phyloP scores from a whole-genome alignment of 2,113 vertebrate species.

The Arvicanthis niloticus region DNA sequence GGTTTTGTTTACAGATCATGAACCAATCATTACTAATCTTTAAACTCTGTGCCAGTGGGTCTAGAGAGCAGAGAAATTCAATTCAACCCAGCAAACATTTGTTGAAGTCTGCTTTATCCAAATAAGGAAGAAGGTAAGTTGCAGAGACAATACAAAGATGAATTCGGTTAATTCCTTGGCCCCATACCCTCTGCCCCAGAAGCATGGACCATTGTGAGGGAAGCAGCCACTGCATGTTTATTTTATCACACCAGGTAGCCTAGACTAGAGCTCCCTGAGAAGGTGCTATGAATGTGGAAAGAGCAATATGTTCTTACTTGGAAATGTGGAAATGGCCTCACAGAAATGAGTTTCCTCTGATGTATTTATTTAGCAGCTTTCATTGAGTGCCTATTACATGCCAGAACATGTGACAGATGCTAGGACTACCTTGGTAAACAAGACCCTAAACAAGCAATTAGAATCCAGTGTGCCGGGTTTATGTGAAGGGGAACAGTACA shows the following conservation, averaged over 20 bases:
- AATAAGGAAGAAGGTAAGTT: slow-evolving; percentile 61
- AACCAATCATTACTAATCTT: slow-evolving; percentile 66
- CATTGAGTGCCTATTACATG: slow-evolving; percentile 6
- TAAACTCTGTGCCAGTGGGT: slow-evolving; percentile 43
- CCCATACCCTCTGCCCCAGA: not conserved
- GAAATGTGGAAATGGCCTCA: not conserved
- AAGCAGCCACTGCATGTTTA: slow-evolving; percentile 31
- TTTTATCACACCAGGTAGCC: slow-evolving; percentile 39
- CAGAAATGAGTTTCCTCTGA: slow-evolving; percentile 51
- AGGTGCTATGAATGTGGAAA: slow-evolving; percentile 47
- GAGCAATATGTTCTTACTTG: slow-evolving; percentile 54
- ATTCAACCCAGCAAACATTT: slow-evolving; percentile 68
- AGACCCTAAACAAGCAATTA: slow-evolving; percentile 44
- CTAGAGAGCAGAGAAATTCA: slow-evolving; percentile 67
- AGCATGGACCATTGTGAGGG: slow-evolving; percentile 48
- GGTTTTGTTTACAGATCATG: slow-evolving; percentile 69
- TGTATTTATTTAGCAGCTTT: slow-evolving; percentile 57
- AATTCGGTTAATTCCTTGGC: slow-evolving; percentile 59
- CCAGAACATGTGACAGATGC: slow-evolving; percentile 35
- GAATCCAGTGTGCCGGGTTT: not conserved
- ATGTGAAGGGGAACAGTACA: not conserved
- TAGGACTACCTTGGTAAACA: slow-evolving; percentile 8
- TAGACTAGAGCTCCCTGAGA: slow-evolving; percentile 40
- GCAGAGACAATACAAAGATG: slow-evolving; percentile 50
- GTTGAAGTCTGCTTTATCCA: slow-evolving; percentile 56